Evolutionary conservation across 2,888 invertebrate genomes (phyloP).

Genomic region (Leptogaster cylindrica): DNA sequence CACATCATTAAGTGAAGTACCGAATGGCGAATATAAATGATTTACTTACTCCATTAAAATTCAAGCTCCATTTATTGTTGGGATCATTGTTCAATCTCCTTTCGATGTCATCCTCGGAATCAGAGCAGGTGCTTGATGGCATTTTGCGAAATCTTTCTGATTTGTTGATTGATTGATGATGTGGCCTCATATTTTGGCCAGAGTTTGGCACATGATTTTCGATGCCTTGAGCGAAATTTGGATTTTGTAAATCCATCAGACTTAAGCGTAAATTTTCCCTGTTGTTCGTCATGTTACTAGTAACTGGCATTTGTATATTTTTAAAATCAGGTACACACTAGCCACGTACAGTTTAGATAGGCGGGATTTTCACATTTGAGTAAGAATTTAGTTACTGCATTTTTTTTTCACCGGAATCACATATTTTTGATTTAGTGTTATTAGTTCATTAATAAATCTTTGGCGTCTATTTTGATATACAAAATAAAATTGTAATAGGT

Average conservation of each 20-base stretch:
- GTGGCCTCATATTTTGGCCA: conserved; percentile 9
- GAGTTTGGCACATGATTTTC: conserved; percentile 32
- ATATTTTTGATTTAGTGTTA: too few species aligned
- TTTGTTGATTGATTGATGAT: conserved; percentile 23
- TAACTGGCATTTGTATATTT: conserved; percentile 28
- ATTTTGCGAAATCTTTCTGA: conserved; percentile 60
- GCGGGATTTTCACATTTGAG: too few species aligned
- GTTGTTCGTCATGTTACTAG: conserved; percentile 55
- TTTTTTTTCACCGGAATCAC: too few species aligned
- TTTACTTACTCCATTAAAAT: conserved; percentile 60
- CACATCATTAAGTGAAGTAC: too few species aligned
- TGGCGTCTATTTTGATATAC: too few species aligned
- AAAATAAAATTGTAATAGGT: too few species aligned
- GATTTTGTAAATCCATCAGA: conserved; percentile 58
- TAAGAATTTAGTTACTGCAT: too few species aligned
- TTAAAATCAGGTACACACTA: not conserved
- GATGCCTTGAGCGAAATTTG: conserved; percentile 50
- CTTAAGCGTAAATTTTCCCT: conserved; percentile 60
- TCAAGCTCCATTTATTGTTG: conserved; percentile 57
- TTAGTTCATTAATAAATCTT: too few species aligned
- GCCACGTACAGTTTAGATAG: too few species aligned
- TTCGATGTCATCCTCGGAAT: conserved; percentile 61
- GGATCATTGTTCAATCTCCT: conserved; percentile 56
- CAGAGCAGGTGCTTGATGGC: conserved; percentile 61
- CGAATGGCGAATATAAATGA: too few species aligned